Percentiles rank a stretch among this genome's conserved stretches.
phyloP scores from a whole-genome alignment of 2,888 invertebrate genomes.

The Dyspetes luteomarginatus region DNA sequence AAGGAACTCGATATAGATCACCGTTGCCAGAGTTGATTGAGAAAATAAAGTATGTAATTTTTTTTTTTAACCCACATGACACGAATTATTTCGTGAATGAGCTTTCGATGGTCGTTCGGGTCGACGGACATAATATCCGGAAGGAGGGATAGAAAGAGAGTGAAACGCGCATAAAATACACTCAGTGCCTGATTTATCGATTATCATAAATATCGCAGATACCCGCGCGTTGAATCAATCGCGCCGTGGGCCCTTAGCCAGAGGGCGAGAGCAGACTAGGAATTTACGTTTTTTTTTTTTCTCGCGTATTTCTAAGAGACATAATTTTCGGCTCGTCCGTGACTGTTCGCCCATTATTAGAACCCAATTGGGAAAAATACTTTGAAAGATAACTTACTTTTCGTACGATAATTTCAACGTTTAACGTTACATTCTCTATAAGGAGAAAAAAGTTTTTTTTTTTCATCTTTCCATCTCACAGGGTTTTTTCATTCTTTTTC shows the following conservation, averaged over 20 bases:
- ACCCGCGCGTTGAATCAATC: conserved; percentile 31
- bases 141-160: background rate
- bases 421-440: conserved; percentile 66
- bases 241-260: conserved; percentile 17
- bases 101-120: conserved; percentile 40
- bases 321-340: background rate
- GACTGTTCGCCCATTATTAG: conserved; percentile 19
- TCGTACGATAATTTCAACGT: conserved; percentile 62
- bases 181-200: conserved; percentile 41
- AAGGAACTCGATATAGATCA: conserved; percentile 48
- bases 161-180: too few relatives aligned
- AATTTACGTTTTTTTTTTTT: conserved; percentile 31
- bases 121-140: conserved; percentile 14
- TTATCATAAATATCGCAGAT: conserved; percentile 53
- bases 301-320: conserved; percentile 33
- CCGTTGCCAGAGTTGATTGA: conserved; percentile 26
- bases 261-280: conserved; percentile 48
- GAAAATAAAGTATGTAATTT: conserved; percentile 8
- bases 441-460: conserved; percentile 61
- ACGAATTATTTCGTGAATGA: conserved; percentile 6
- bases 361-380: conserved; percentile 39
- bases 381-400: conserved; percentile 52
- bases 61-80: background rate
- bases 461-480: background rate
- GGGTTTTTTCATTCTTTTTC: background rate